Evolutionary conservation across 1,140 invertebrate species (phyloP).

Genomic region (Maconellicoccus hirsutus): DNA sequence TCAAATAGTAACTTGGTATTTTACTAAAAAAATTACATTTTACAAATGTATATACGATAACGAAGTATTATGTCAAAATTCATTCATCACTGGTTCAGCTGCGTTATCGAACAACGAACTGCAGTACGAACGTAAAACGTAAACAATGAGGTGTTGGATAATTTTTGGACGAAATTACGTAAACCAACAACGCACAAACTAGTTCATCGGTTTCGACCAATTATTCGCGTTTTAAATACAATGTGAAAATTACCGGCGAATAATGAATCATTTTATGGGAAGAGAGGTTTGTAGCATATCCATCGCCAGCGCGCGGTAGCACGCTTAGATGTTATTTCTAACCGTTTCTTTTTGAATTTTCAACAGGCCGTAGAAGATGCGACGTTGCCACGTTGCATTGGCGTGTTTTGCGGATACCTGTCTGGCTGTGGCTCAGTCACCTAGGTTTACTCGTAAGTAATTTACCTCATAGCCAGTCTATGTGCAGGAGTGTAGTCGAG

Average conservation of each 20-base stretch:
- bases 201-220: background rate
- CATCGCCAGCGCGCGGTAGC: background rate
- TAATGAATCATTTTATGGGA: background rate
- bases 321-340: background rate
- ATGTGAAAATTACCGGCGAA: no score
- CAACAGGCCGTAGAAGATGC: background rate
- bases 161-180: background rate
- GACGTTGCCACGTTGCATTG: background rate
- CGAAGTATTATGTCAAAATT: no score
- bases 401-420: constrained; percentile 6
- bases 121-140: no score
- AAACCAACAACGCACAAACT: background rate
- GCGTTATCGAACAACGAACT: no score
- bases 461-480: constrained; percentile 4
- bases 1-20: no score
- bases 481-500: background rate
- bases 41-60: no score
- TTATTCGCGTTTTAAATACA: no score
- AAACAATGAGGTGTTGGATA: background rate
- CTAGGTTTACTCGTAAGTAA: background rate
- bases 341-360: constrained; percentile 4
- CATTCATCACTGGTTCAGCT: no score
- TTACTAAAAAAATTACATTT: no score
- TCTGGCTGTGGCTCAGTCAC: constrained; percentile 6
- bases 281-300: background rate